Evolutionary conservation across 2,113 vertebrate genomes (phyloP).

Genomic region (Butorides virescens): DNA sequence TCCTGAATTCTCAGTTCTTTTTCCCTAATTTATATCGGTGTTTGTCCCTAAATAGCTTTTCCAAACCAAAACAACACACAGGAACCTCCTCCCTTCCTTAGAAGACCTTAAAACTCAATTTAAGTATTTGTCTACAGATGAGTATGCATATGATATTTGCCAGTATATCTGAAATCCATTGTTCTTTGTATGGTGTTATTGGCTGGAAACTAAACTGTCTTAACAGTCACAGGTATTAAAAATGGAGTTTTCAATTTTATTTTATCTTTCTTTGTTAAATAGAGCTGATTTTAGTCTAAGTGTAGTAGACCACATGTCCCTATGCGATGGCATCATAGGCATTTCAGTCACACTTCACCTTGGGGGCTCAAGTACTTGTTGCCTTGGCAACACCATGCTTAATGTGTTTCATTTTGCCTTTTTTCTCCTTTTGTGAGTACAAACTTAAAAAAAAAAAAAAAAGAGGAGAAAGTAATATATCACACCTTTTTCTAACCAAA

Average conservation of each 20-base stretch:
- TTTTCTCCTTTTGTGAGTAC: conserved; percentile 1
- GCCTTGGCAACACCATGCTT: conserved; percentile 50
- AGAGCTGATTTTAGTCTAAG: background rate
- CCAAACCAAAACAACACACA: background rate
- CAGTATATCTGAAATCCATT: background rate
- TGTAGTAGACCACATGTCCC: background rate
- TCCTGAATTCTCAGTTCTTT: background rate
- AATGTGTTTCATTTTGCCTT: conserved; percentile 8
- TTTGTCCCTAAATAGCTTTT: background rate
- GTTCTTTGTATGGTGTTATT: background rate
- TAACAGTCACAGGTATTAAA: conserved; percentile 19
- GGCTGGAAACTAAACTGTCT: background rate
- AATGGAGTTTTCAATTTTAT: background rate
- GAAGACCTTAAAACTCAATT: background rate
- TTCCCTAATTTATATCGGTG: background rate
- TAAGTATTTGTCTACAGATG: background rate
- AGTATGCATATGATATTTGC: background rate
- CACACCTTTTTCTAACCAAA: background rate
- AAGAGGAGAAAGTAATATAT: background rate
- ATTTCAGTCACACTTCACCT: conserved; percentile 44
- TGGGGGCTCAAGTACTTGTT: conserved; percentile 6
- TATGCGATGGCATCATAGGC: background rate
- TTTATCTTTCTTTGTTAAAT: background rate
- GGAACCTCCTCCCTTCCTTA: background rate
- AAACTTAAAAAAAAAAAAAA: background rate